Evolutionary conservation across 2,888 invertebrate species (phyloP).

Genomic region (Phyllotreta striolata): DNA sequence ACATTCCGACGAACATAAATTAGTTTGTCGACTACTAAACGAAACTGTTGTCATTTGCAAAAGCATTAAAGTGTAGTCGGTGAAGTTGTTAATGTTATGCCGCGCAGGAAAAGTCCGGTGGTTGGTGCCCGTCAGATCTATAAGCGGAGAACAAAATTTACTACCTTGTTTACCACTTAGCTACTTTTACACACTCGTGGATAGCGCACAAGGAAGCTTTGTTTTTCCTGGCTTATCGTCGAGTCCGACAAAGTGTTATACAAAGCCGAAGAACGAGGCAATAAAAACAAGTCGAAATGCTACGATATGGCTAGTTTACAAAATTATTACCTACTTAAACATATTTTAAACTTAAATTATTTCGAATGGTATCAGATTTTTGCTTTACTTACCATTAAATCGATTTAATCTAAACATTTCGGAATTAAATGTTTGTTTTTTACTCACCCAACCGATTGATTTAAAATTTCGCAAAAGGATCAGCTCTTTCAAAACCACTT

Average conservation of each 20-base stretch:
- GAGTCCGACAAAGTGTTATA: conserved; percentile 16
- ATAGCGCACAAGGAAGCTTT: conserved; percentile 57
- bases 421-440: too few species aligned
- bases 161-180: conserved; percentile 64
- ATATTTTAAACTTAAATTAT: conserved; percentile 1
- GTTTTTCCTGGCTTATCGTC: conserved; percentile 59
- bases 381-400: too few species aligned
- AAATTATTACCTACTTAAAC: neutral
- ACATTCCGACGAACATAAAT: conserved; percentile 14
- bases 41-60: conserved; percentile 16
- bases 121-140: conserved; percentile 52
- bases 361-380: too few species aligned
- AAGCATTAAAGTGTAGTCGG: conserved; percentile 20
- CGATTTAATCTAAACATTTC: too few species aligned
- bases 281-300: conserved; percentile 13
- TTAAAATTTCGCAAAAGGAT: too few species aligned
- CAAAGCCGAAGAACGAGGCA: conserved; percentile 1
- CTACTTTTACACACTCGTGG: conserved; percentile 62
- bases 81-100: conserved; percentile 40
- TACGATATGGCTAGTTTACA: conserved; percentile 6
- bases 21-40: conserved; percentile 13
- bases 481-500: too few species aligned
- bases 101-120: conserved; percentile 49
- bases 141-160: conserved; percentile 59
- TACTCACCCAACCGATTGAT: too few species aligned